phyloP scores from a whole-genome alignment of 2,888 invertebrate genomes.

The Nomada flava region DNA sequence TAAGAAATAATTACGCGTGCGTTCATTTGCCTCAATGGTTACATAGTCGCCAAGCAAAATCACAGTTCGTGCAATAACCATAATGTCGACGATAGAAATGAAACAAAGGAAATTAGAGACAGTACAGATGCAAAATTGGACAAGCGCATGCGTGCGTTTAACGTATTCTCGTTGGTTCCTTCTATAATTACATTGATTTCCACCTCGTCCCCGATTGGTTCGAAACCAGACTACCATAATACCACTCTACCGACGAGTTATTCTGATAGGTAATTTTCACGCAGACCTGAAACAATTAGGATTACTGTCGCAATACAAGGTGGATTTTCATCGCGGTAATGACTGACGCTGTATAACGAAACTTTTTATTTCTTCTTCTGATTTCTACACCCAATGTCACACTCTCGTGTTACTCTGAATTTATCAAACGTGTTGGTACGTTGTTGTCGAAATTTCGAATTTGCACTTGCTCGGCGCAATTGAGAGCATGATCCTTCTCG shows the following conservation, averaged over 20 bases:
- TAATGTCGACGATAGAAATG: conserved; percentile 65
- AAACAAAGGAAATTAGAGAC: conserved; percentile 64
- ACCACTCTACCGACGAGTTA: conserved; percentile 49
- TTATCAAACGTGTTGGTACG: no score
- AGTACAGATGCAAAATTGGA: conserved; percentile 12
- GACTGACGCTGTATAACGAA: conserved; percentile 9
- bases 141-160: conserved; percentile 59
- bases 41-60: conserved; percentile 26
- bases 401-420: no score
- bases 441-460: no score
- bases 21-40: conserved; percentile 42
- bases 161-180: conserved; percentile 61
- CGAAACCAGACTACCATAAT: conserved; percentile 59
- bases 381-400: background rate
- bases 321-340: conserved; percentile 9
- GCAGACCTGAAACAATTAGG: conserved; percentile 64
- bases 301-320: conserved; percentile 42
- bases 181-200: conserved; percentile 73
- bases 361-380: background rate
- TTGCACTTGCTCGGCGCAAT: no score
- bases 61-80: conserved; percentile 62
- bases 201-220: conserved; percentile 62
- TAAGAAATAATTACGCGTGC: background rate
- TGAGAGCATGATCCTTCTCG: no score
- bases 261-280: conserved; percentile 61